Evolutionary conservation across 2,113 vertebrate genomes (phyloP), one percentile per base, ranked within the genome.

Genomic region (Callopanchax toddi): DNA sequence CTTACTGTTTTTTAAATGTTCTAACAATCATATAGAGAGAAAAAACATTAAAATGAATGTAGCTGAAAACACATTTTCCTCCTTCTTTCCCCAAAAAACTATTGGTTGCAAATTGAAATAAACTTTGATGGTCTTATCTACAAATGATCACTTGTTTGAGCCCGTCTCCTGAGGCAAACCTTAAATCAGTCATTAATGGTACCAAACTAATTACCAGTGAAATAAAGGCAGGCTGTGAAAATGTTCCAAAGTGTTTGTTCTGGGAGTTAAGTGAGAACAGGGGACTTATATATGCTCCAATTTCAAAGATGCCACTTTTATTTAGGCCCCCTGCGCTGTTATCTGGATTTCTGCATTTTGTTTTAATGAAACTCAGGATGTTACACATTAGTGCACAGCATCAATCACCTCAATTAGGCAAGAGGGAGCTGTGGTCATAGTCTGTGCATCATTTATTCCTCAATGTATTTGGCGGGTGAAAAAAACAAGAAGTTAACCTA

Each of bases 231-330:
- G 23, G 46, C 21, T 49, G 49, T 1, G 32, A 57, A 82, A 40
- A 44, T 39, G 25, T 58, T 44, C 71, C 23, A 39, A 48, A 64
- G 59, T 40, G 52, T 71, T 64, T 11, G 3, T 68, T 85, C 63
- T 61, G 66, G 87, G 86, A 76, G 87, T 89, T 84, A 84, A 86
- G 70, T 64, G 74, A 76, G 36, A 87, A 73, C 62, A 55, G 49
- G 36, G 37, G 67, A 77, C 63, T 87, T 78, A 68, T 86, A 90
- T 91, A 85, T 78, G 34, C 65, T 74, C 57, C 59, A 88, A 86
- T 92, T 88, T 76, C 84, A 70, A 82, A 85, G 74, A 86, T 85
- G 75, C 80, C 89, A 85, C 64, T 71, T 81, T 79, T 80, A 75
- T 79, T 83, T 77, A 85, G 74, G 21, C 60, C 75, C 51, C 70